Base-by-base conservation (phyloP, 2,888 invertebrate genomes). In the Drosophila longiperda region DNA sequence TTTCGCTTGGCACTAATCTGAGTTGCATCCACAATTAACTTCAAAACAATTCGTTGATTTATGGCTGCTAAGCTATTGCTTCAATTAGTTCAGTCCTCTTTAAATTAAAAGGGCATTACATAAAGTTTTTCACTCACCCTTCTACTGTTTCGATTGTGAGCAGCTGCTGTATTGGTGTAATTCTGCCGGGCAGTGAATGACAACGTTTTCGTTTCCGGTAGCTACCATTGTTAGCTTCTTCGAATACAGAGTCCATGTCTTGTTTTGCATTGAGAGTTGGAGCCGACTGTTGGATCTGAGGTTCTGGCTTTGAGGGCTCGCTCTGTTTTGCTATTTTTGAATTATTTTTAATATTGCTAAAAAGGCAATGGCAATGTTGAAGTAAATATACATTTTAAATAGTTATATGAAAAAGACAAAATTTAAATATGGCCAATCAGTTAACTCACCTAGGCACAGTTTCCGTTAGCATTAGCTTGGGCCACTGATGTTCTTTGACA, bases 101-200 rank as follows among this genome's bases (percentile, higher is more conserved):
- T 54, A 36, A 70, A 50, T 40, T 20, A n/a, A 54, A 40, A 15
- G 33, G 9, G 5, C 36, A 49, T 15, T 26, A 58, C 20, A 36
- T 52, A 11, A 0, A 45, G 53, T 60, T 40, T 40, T 36, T 34
- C 12, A 67, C 78, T 75, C 53, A 78, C 78, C 79, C 45, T 5
- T 32, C 4, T 42, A 34, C n/a, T 33, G 23, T 65, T 64, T 57
- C 36, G 36, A 23, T 32, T 57, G 62, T 70, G 63, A 36, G 40
- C 52, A 64, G 42, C 54, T 75, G 78, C 50, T 59, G 59, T 60
- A 60, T 59, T 68, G 52, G 11, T 58, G 80, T 64, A 77, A 86
- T 81, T 71, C 69, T 62, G 38, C 34, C 36, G n/a, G 92, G 92
- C 70, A 92, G 75, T 26, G 92, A 92, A 58, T 84, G 74, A 62